phyloP scores from a whole-genome alignment of 2,797 vertebrate species.

The Danio jaintianensis region DNA sequence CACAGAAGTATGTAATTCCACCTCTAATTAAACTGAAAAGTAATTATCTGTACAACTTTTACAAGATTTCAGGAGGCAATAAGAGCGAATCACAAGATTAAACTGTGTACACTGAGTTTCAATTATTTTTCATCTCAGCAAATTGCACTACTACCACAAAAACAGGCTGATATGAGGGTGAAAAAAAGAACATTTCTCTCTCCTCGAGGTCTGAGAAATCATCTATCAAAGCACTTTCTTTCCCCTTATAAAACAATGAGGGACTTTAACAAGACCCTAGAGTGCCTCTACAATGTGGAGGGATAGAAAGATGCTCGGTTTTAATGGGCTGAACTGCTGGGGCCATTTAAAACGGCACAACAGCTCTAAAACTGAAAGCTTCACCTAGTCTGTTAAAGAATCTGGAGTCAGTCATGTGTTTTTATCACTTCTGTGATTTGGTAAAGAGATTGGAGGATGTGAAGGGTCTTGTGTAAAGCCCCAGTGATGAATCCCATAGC shows the following conservation, averaged over 20 bases:
- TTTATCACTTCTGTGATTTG: not conserved
- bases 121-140: slow-evolving; percentile 5
- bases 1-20: not conserved
- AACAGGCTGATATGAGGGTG: not conserved
- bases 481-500: not conserved
- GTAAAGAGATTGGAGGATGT: not conserved
- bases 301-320: not conserved
- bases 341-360: not conserved
- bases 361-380: not conserved
- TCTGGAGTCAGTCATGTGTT: not conserved
- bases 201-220: not conserved
- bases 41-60: not conserved
- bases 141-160: not conserved
- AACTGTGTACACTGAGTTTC: not conserved
- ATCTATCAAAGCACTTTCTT: slow-evolving; percentile 12
- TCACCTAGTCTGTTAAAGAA: not conserved
- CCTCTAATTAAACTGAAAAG: not conserved
- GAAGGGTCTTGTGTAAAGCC: not conserved
- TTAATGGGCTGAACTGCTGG: slow-evolving; percentile 1
- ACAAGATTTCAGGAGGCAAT: not conserved
- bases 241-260: not conserved
- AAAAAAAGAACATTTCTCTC: not conserved
- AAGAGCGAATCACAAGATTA: not conserved
- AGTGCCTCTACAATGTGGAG: not conserved
- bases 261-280: slow-evolving; percentile 14